Percentiles rank a stretch among this genome's conserved stretches.
Evolutionary conservation across 92 coral and sea anemone genomes (phyloP).

Genomic region (Bergia sp.): DNA sequence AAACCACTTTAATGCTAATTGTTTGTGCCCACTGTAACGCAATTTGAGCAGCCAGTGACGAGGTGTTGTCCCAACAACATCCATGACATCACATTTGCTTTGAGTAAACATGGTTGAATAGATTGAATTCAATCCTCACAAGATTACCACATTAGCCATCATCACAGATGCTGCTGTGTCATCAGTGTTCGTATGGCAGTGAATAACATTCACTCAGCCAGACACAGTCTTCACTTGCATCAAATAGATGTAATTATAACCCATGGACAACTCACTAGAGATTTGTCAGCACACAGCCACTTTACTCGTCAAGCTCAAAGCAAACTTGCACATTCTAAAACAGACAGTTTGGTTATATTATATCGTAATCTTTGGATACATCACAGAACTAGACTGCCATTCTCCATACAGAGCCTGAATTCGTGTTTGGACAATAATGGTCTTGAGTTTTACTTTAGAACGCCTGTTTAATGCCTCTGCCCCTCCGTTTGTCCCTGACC

Average conservation of each 20-base stretch:
- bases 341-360: neutral
- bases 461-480: neutral
- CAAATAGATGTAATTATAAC: neutral
- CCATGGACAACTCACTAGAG: neutral
- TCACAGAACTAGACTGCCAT: neutral
- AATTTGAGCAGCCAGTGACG: neutral
- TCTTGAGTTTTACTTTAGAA: neutral
- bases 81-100: neutral
- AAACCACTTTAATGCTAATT: neutral
- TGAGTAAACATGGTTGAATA: too few species aligned
- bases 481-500: conserved; percentile 17
- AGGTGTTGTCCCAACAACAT: neutral
- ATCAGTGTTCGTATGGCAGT: neutral
- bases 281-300: neutral
- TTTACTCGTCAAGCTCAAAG: neutral
- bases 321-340: neutral
- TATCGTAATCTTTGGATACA: neutral
- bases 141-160: neutral
- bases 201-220: neutral
- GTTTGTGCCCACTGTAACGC: neutral
- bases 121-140: neutral
- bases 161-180: neutral
- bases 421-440: neutral
- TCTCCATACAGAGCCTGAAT: neutral
- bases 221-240: neutral